phyloP scores from a whole-genome alignment of 2,888 invertebrate genomes.

The Chymomyza procnemis region DNA sequence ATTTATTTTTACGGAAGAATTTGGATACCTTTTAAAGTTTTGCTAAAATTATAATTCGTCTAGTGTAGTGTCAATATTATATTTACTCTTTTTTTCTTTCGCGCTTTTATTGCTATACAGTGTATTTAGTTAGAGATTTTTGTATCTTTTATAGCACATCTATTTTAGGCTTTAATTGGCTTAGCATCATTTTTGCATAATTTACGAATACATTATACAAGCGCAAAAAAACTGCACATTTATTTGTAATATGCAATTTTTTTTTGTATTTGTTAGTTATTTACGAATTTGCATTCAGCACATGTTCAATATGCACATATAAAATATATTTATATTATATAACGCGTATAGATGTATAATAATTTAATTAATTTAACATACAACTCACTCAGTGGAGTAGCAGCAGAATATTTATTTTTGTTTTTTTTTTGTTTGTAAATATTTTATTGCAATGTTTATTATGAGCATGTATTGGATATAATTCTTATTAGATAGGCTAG shows the following conservation, averaged over 20 bases:
- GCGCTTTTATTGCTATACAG: slow-evolving; percentile 37
- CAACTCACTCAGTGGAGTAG: slow-evolving; percentile 7
- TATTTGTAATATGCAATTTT: background rate
- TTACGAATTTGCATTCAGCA: slow-evolving; percentile 18
- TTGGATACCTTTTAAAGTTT: slow-evolving; percentile 62
- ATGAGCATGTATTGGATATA: slow-evolving; percentile 1
- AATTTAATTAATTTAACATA: slow-evolving; percentile 16
- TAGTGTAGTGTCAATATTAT: slow-evolving; percentile 32
- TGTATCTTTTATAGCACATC: background rate
- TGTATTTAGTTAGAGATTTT: background rate
- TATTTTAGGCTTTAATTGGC: background rate
- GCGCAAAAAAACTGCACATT: slow-evolving; percentile 2
- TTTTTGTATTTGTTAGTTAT: background rate
- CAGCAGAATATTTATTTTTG: too few species aligned
- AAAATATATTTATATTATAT: background rate
- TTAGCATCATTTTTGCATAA: background rate
- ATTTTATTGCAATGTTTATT: background rate
- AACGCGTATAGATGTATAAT: background rate
- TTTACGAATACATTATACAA: background rate
- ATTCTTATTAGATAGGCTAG: background rate
- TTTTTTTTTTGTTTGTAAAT: slow-evolving; percentile 22
- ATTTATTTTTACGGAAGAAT: slow-evolving; percentile 55
- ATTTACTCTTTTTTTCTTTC: background rate
- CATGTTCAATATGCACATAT: slow-evolving; percentile 16
- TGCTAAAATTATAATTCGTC: slow-evolving; percentile 67